Evolutionary conservation across 1,140 invertebrate species (phyloP), one percentile per base, ranked within the genome.

Genomic region (Sitobion miscanthi): DNA sequence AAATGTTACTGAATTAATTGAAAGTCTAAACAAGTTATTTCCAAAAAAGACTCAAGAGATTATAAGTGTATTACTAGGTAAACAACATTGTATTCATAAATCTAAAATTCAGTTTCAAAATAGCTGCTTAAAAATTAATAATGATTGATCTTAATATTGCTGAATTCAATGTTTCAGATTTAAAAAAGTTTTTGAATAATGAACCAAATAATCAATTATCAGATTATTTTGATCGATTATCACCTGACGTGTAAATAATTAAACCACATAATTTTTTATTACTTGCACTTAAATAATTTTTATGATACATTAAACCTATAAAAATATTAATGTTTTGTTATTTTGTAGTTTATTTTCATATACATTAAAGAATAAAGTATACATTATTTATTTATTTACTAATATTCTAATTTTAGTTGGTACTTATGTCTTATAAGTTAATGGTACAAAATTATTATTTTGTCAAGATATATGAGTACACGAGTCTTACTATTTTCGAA

Each of bases 1-100:
- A 85, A 86, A 93, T 54, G 57, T 49, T 42, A 30, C n/a, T 17
- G 47, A 93, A 38, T 93, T 93, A 30, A 85, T 93, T n/a, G 35
- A 93, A 85, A 93, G 11, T 3, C 21, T 93, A 42, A 82, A 93
- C 23, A 52, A 93, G 14, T 85, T 93, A 42, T 93, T 93, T 85
- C 91, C 82, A 7, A 93, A 38, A 7, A 93, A 93, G n/a, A 86
- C 69, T 7, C 35, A 82, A 25, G 82, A 93, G 2, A 85, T 93
- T 93, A 85, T 85, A 17, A 62, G 35, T 85, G 2, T 93, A 86
- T 54, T 93, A 42, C 20, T 83, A 52, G 77, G 91, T 93, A 93
- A 85, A 45, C 20, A n/a, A 42, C 14, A 42, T 30, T 30, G 30
- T 14, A 35, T 82, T 77, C 20, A 62, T 42, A 20, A 69, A 47